Percentiles rank a stretch among this genome's conserved stretches.
phyloP scores from a whole-genome alignment of 2,797 vertebrate species.

The Nannoperca obscura region DNA sequence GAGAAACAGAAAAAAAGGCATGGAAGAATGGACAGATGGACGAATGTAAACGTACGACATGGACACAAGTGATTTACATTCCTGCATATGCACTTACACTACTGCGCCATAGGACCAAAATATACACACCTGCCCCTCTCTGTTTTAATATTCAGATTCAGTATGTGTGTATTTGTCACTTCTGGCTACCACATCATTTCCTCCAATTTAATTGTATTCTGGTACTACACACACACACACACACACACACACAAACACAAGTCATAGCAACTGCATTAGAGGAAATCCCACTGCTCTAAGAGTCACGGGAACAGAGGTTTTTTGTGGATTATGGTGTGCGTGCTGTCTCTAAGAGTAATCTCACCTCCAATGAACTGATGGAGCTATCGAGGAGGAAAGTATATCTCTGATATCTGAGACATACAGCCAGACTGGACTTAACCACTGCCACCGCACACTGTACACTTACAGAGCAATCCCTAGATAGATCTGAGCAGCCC shows the following conservation, averaged over 20 bases:
- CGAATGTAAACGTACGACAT: not conserved
- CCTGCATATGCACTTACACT: not conserved
- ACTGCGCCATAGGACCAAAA: not conserved
- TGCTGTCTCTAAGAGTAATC: conserved; percentile 60
- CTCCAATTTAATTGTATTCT: conserved; percentile 73
- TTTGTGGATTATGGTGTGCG: conserved; percentile 62
- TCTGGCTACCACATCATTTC: conserved; percentile 44
- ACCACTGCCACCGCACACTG: conserved; percentile 47
- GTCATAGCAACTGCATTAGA: conserved; percentile 52
- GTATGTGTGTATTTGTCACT: conserved; percentile 49
- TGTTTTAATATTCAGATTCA: conserved; percentile 47
- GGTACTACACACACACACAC: conserved; percentile 18
- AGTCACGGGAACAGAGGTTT: conserved; percentile 51
- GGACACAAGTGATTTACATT: not conserved
- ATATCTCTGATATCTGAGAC: conserved; percentile 59
- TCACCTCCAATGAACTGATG: conserved; percentile 50
- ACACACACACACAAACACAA: conserved; percentile 31
- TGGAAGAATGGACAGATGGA: not conserved
- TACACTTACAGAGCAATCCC: conserved; percentile 59
- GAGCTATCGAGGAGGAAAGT: conserved; percentile 47
- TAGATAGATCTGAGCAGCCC: conserved; percentile 50
- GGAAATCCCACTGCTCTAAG: conserved; percentile 49
- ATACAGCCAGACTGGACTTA: conserved; percentile 52
- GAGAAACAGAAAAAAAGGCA: not conserved
- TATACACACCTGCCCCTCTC: conserved; percentile 12